Evolutionary conservation across 2,888 invertebrate genomes (phyloP).

Genomic region (Coenonympha arcania): DNA sequence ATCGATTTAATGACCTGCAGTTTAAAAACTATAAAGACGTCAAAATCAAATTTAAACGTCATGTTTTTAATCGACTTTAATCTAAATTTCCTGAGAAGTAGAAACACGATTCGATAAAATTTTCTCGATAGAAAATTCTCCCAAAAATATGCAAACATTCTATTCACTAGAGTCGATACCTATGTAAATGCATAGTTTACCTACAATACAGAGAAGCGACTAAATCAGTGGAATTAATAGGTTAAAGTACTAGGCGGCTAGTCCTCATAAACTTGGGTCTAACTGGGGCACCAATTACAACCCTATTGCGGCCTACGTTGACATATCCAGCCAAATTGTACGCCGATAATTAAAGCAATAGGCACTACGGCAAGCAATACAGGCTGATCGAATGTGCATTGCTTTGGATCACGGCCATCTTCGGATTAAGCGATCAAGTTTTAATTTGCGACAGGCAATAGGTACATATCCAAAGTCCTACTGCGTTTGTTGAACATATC

Average conservation of each 20-base stretch:
- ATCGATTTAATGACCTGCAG: too few relatives aligned
- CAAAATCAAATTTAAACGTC: too few relatives aligned
- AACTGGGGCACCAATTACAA: constrained; percentile 10
- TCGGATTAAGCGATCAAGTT: neutral
- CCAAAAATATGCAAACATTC: too few relatives aligned
- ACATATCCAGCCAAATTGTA: constrained; percentile 11
- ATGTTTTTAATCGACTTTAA: too few relatives aligned
- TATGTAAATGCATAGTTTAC: too few relatives aligned
- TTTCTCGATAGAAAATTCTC: too few relatives aligned
- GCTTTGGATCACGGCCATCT: constrained; percentile 20
- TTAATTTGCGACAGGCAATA: neutral
- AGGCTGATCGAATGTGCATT: constrained; percentile 12
- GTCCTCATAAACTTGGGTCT: constrained; percentile 6
- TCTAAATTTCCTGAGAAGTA: too few relatives aligned
- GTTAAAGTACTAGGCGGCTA: neutral
- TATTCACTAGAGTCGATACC: too few relatives aligned
- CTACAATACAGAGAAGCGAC: neutral
- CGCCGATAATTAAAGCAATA: constrained; percentile 13
- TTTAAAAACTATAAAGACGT: too few relatives aligned
- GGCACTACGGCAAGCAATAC: constrained; percentile 5
- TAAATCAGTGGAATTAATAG: constrained; percentile 8
- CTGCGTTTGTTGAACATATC: too few relatives aligned
- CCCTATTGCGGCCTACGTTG: constrained; percentile 7
- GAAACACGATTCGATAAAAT: too few relatives aligned
- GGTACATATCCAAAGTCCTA: too few relatives aligned